Evolutionary conservation across 37 sponge, comb jelly and placozoan species (phyloP), one percentile per base, ranked within the genome.

Genomic region (Petrosia ficiformis): DNA sequence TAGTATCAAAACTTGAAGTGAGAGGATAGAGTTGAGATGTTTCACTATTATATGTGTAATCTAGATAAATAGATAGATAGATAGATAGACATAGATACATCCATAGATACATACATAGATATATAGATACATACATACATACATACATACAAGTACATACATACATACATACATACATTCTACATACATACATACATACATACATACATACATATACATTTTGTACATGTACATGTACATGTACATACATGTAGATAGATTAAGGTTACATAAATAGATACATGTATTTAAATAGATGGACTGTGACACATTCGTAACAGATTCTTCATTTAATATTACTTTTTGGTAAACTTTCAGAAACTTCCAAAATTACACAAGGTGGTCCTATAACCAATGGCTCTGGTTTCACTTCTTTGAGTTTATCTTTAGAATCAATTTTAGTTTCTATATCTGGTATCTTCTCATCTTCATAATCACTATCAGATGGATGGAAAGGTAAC

Each of bases 11-110:
- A 68, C 87, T 78, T 21, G 66, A 38, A 0, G 28, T 10, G 8
- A 78, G 80, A 33, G 87, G 80, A 71, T 87, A 90, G 38, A 69
- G 75, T 19, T 68, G 82, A 22, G 82, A 87, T 11, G 92, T 74
- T 28, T 71, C 76, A 10, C 68, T 52, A 64, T 90, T 54, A 66
- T 95, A 95, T 24, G 65, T 26, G 65, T 22, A 39, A 70, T 8
- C 39, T n/a, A 21, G 56, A 54, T 31, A 16, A 21, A 8, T 31
- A 73, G 61, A 56, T 38, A 57, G 75, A 58, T 59, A 74, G 61
- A 57, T 59, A 58, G 59, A 74, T 59, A 58, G 75, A 57, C 22
- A 56, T 38, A 57, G 75, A 74, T 59, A 74, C 28, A 31, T 4
- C 35, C 67, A 42, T 65, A 59, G 41, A 30, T 39, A 48, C 14